Percentiles rank a stretch among this genome's conserved stretches.
These are phyloP conservation scores for Pristiophorus japonicus DNA, from an alignment of 2,113 vertebrate species.

Conservation along the genomic window DNA sequence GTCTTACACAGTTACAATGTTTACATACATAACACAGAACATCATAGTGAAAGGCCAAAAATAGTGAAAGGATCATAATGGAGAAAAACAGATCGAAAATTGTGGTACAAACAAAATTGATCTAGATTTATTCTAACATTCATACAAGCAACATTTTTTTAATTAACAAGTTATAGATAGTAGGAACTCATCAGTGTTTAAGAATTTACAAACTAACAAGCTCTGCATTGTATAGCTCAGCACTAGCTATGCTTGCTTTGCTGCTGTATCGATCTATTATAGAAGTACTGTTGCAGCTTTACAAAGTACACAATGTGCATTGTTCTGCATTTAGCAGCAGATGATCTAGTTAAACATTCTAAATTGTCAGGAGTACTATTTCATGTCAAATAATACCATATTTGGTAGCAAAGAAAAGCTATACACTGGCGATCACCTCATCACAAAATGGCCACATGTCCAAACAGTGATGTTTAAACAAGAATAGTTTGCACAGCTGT, in stretches of 20 bases:
- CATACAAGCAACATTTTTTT: neutral
- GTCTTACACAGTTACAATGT: too few relatives aligned
- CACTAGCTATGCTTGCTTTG: neutral
- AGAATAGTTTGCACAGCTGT: slow-evolving; percentile 35
- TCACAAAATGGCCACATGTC: slow-evolving; percentile 21
- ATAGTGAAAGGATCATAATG: neutral
- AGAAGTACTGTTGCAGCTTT: neutral
- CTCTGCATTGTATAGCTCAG: neutral
- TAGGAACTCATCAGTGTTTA: neutral
- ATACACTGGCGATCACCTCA: neutral
- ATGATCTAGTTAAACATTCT: neutral
- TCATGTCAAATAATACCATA: neutral
- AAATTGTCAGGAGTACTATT: slow-evolving; percentile 5
- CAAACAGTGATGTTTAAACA: slow-evolving; percentile 32
- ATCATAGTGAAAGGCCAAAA: neutral
- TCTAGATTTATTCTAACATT: neutral
- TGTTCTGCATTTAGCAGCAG: neutral
- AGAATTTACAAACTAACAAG: neutral
- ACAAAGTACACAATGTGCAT: neutral
- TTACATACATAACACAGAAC: too few relatives aligned
- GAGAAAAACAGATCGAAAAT: neutral
- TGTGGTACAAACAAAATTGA: neutral
- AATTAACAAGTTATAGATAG: neutral
- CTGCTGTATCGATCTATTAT: neutral
- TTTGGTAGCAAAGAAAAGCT: slow-evolving; percentile 6